These are phyloP conservation scores for Tyrannus savana DNA, from an alignment of 2,113 vertebrate genomes.

Conservation along the genomic window DNA sequence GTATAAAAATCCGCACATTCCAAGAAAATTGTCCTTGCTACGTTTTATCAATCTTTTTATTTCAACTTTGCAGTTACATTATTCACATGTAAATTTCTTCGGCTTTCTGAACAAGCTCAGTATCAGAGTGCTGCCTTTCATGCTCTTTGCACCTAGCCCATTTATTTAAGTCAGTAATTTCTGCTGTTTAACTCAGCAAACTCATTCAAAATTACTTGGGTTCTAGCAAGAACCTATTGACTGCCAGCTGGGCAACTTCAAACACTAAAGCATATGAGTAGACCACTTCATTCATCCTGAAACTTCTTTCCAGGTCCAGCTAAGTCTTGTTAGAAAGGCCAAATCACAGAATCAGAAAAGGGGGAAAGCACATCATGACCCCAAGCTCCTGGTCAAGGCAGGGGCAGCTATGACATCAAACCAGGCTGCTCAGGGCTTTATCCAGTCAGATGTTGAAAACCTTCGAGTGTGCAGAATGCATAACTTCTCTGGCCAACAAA, in stretches of 20 bases:
- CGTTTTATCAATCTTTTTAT: not conserved
- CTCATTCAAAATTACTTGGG: not conserved
- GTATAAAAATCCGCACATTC: not conserved
- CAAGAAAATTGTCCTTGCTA: not conserved
- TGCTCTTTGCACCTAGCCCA: not conserved
- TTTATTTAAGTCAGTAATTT: not conserved
- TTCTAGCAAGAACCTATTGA: not conserved
- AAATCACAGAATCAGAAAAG: not conserved
- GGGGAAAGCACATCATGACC: not conserved
- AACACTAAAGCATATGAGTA: not conserved
- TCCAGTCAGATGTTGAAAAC: not conserved
- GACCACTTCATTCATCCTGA: not conserved
- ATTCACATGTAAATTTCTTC: not conserved
- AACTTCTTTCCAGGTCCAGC: not conserved
- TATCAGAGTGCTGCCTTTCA: not conserved
- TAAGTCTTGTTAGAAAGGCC: not conserved
- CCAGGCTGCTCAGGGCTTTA: not conserved
- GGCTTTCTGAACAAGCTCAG: not conserved
- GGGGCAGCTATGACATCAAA: not conserved
- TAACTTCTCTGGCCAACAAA: not conserved
- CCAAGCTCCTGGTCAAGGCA: not conserved
- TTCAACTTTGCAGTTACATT: not conserved
- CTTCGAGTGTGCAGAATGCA: not conserved
- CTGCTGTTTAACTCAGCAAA: not conserved
- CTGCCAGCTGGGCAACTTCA: not conserved